phyloP scores from a whole-genome alignment of 2,797 vertebrate genomes.

The Etheostoma perlongum region DNA sequence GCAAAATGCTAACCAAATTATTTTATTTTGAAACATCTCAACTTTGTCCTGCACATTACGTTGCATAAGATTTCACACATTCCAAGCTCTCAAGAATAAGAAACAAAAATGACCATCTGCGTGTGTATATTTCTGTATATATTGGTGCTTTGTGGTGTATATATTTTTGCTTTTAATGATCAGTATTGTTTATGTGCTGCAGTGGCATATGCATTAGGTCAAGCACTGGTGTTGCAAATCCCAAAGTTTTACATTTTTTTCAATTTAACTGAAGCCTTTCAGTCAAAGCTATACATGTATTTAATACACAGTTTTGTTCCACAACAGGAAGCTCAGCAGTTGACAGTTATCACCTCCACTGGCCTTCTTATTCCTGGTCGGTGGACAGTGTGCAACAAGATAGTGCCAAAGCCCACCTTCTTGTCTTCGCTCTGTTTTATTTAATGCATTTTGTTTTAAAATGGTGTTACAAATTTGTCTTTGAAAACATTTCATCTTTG shows the following conservation, averaged over 20 bases:
- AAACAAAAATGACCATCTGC: neutral
- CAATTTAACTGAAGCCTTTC: constrained; percentile 45
- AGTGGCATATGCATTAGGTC: constrained; percentile 53
- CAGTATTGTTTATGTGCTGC: constrained; percentile 62
- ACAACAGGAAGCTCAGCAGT: constrained; percentile 25
- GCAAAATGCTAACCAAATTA: neutral
- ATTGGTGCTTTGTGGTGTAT: constrained; percentile 79
- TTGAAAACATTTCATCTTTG: constrained; percentile 34
- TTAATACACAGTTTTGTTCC: constrained; percentile 15
- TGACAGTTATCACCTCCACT: neutral
- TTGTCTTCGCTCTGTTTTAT: constrained; percentile 29
- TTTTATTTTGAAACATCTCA: constrained; percentile 18
- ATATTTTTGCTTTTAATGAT: constrained; percentile 76
- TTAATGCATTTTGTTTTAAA: constrained; percentile 43
- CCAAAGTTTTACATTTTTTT: constrained; percentile 44
- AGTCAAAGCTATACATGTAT: constrained; percentile 57
- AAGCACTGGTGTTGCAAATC: constrained; percentile 63
- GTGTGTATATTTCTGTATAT: constrained; percentile 76
- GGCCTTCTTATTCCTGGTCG: constrained; percentile 14
- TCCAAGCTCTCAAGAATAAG: constrained; percentile 7
- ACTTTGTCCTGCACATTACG: constrained; percentile 12
- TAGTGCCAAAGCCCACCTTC: constrained; percentile 56
- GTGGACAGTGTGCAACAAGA: constrained; percentile 21
- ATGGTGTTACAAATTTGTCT: constrained; percentile 31
- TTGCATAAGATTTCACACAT: neutral